phyloP scores from a whole-genome alignment of 1,140 invertebrate species.

The Drosophila gunungcola region DNA sequence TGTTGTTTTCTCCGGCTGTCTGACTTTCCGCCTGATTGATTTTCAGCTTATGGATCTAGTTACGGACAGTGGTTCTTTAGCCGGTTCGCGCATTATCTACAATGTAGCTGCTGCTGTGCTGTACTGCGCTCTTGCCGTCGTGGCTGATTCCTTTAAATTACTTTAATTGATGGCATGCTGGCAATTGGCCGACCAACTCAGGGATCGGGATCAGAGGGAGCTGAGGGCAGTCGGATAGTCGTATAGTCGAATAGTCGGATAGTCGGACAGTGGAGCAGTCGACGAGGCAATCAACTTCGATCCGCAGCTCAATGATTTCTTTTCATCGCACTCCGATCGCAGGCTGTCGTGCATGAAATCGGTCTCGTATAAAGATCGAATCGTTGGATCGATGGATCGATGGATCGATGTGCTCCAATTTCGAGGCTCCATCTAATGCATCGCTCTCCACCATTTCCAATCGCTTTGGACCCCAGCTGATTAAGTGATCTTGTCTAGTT shows the following conservation, averaged over 20 bases:
- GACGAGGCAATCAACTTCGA: slow-evolving; percentile 6
- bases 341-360: slow-evolving; percentile 72
- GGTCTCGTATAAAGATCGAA: slow-evolving; percentile 28
- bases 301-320: slow-evolving; percentile 63
- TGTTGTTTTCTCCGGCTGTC: slow-evolving; percentile 33
- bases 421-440: slow-evolving; percentile 29
- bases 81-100: slow-evolving; percentile 49
- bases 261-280: slow-evolving; percentile 22
- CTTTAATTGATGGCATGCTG: slow-evolving; percentile 77
- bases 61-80: slow-evolving; percentile 56
- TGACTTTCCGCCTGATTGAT: slow-evolving; percentile 76
- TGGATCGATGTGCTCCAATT: slow-evolving; percentile 44
- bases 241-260: background rate
- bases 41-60: slow-evolving; percentile 78
- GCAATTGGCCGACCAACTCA: slow-evolving; percentile 32
- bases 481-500: slow-evolving; percentile 62
- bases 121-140: slow-evolving; percentile 26
- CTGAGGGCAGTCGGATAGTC: slow-evolving; percentile 11
- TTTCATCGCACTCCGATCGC: slow-evolving; percentile 58
- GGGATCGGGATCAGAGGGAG: slow-evolving; percentile 7
- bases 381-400: slow-evolving; percentile 34
- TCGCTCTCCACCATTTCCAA: slow-evolving; percentile 35
- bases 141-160: slow-evolving; percentile 77
- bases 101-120: slow-evolving; percentile 31
- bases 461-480: slow-evolving; percentile 44